Evolutionary conservation across 2,113 vertebrate genomes (phyloP).

Genomic region (Podarcis muralis): DNA sequence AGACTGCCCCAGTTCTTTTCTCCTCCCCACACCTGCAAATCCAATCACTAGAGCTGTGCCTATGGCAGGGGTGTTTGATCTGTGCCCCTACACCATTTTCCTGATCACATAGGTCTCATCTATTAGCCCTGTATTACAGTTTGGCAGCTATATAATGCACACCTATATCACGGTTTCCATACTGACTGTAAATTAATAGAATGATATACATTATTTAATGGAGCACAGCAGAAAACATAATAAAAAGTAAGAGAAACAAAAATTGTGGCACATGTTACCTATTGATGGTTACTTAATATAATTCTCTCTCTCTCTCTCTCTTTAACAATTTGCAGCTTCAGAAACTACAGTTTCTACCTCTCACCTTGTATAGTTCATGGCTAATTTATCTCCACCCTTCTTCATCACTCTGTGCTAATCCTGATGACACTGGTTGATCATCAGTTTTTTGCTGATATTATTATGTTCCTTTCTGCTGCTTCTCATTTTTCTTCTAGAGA

Average conservation of each 20-base stretch:
- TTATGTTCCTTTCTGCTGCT: conserved; percentile 40
- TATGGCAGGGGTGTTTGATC: too few relatives aligned
- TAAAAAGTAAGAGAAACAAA: neutral
- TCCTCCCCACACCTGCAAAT: too few relatives aligned
- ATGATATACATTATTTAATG: neutral
- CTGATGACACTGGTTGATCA: conserved; percentile 25
- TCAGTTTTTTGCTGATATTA: conserved; percentile 3
- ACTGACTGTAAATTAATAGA: neutral
- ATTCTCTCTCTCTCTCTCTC: neutral
- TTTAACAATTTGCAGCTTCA: neutral
- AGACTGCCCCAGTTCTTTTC: too few relatives aligned
- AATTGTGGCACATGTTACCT: neutral
- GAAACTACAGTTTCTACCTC: conserved; percentile 13
- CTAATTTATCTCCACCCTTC: conserved; percentile 47
- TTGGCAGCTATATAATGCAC: neutral
- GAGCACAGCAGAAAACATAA: neutral
- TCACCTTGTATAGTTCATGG: conserved; percentile 4
- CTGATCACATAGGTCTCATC: too few relatives aligned
- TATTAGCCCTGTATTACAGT: too few relatives aligned
- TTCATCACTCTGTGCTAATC: conserved; percentile 27
- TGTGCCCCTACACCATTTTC: too few relatives aligned
- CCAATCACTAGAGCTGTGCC: too few relatives aligned
- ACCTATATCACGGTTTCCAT: neutral
- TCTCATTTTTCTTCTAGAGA: conserved; percentile 38
- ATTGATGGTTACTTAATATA: neutral